Conservation (phyloP, 2,888 invertebrate species). For the Diachrysia chrysitis region DNA sequence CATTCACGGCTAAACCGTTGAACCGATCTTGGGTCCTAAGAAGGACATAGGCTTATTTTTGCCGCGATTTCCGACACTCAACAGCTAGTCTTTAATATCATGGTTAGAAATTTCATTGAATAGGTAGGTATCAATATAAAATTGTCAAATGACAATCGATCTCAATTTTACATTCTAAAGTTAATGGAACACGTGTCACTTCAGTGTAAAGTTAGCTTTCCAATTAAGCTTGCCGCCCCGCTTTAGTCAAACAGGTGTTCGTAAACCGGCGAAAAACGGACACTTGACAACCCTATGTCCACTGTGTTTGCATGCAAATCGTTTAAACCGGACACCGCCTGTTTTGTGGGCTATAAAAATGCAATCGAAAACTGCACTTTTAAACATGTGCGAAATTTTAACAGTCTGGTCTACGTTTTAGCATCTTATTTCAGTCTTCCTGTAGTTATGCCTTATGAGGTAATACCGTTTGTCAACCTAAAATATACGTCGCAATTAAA, state of each 20-base stretch:
- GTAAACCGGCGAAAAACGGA: slow-evolving; percentile 1
- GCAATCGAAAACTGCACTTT: slow-evolving; percentile 46
- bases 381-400: slow-evolving; percentile 36
- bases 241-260: not conserved
- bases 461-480: not conserved
- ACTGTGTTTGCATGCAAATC: slow-evolving; percentile 47
- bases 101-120: no score
- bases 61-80: no score
- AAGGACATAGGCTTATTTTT: no score
- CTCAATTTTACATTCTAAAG: not conserved
- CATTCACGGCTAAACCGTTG: no score
- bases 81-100: not conserved
- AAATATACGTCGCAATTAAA: slow-evolving; percentile 3
- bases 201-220: not conserved
- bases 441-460: slow-evolving; percentile 15
- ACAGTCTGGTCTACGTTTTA: slow-evolving; percentile 23
- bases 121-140: not conserved
- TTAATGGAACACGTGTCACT: slow-evolving; percentile 1
- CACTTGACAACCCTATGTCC: slow-evolving; percentile 22
- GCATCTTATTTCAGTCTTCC: slow-evolving; percentile 34
- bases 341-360: slow-evolving; percentile 51
- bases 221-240: not conserved
- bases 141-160: not conserved
- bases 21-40: no score
- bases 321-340: slow-evolving; percentile 42